These are phyloP conservation scores for Drosophila nigricruria DNA, from an alignment of 2,888 invertebrate genomes.

Conservation along the genomic window DNA sequence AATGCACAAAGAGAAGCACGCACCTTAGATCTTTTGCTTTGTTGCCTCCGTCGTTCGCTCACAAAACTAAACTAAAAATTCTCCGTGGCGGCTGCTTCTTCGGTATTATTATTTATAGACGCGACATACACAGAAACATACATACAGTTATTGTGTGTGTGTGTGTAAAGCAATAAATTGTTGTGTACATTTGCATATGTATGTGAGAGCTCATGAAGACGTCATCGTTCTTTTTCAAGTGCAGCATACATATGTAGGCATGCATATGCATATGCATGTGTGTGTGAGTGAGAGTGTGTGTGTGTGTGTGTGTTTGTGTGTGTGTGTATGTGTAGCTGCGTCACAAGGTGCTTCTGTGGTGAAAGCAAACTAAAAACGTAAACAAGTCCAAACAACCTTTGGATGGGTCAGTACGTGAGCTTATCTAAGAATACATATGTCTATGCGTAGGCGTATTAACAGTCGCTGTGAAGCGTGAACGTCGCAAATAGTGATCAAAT, in stretches of 20 bases:
- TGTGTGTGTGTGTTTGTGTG: slow-evolving; percentile 11
- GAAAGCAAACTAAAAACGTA: slow-evolving; percentile 66
- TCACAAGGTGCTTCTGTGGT: slow-evolving; percentile 63
- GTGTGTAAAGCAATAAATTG: slow-evolving; percentile 58
- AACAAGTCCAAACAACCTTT: slow-evolving; percentile 57
- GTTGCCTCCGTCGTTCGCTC: slow-evolving; percentile 6
- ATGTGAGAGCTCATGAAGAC: slow-evolving; percentile 24
- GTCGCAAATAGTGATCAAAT: slow-evolving; percentile 18
- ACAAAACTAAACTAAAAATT: slow-evolving; percentile 20
- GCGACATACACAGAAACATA: slow-evolving; percentile 17
- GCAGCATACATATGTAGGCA: slow-evolving; percentile 21
- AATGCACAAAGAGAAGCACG: slow-evolving; percentile 55
- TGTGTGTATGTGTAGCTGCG: slow-evolving; percentile 21
- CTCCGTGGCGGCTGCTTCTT: slow-evolving; percentile 35
- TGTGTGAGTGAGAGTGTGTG: slow-evolving; percentile 6
- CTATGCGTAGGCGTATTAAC: slow-evolving; percentile 15
- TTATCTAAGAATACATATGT: slow-evolving; percentile 18
- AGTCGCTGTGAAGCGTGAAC: slow-evolving; percentile 19
- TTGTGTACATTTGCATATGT: slow-evolving; percentile 17
- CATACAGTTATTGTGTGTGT: neutral
- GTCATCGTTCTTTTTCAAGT: slow-evolving; percentile 50
- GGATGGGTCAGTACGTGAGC: slow-evolving; percentile 23
- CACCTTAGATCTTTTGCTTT: slow-evolving; percentile 48
- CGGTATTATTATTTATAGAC: slow-evolving; percentile 69
- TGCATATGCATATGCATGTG: neutral